Conservation (phyloP, 2,113 vertebrate genomes). For the Nicator chloris region DNA sequence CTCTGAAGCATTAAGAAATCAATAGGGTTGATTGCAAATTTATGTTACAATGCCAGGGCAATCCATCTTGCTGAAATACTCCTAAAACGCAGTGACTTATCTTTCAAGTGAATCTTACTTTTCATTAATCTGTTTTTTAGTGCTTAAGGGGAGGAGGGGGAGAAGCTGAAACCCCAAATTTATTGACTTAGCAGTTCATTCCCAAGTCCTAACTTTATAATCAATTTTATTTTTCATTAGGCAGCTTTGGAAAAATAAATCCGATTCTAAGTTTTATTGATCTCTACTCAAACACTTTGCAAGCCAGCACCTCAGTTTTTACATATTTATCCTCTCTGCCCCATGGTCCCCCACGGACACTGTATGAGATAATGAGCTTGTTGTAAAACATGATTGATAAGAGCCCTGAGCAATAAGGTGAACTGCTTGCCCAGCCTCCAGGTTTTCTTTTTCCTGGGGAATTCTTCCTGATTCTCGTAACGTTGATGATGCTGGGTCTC, state of each 20-base stretch:
- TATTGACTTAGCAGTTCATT: slow-evolving; percentile 60
- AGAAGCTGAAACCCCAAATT: slow-evolving; percentile 55
- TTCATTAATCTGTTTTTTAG: slow-evolving; percentile 70
- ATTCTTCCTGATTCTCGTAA: not conserved
- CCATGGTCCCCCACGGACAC: not conserved
- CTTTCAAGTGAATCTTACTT: slow-evolving; percentile 70
- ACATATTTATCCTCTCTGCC: not conserved
- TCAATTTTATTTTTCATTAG: slow-evolving; percentile 72
- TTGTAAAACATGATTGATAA: not conserved
- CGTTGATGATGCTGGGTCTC: rapidly evolving
- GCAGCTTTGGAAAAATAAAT: slow-evolving; percentile 70
- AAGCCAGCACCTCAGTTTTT: not conserved
- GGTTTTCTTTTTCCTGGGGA: not conserved
- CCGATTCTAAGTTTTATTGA: slow-evolving; percentile 58
- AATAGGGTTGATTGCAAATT: slow-evolving; percentile 75
- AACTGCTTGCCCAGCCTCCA: not conserved
- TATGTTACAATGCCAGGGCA: slow-evolving; percentile 64
- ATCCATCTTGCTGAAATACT: slow-evolving; percentile 60
- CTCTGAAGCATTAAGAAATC: slow-evolving; percentile 74
- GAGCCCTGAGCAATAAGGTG: rapidly evolving
- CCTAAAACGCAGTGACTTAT: slow-evolving; percentile 69
- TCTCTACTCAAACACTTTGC: slow-evolving; percentile 7
- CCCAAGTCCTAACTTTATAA: slow-evolving; percentile 67
- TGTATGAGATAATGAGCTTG: not conserved
- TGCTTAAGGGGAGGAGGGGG: not conserved